Base-by-base conservation (phyloP, 2,888 invertebrate genomes). In the Tinea pellionella region DNA sequence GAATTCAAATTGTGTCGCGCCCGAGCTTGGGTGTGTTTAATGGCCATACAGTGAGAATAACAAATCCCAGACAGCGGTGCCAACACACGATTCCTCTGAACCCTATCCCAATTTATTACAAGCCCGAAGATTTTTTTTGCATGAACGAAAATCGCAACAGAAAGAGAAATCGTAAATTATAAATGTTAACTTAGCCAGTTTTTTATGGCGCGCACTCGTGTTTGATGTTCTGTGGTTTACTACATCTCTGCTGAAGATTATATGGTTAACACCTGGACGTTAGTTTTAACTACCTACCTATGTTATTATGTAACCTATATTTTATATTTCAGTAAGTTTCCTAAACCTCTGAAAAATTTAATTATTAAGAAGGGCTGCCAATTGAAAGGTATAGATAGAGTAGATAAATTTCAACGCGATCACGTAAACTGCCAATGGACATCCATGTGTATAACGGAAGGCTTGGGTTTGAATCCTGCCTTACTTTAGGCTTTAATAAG, bases 31-130 rank as follows among this genome's bases (percentile, higher is more conserved):
- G 15, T 55, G 24, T 55, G 55, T 55, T 55, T 55, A 55, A 55
- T 55, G 29, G 29, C 19, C 55, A 18, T 24, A 3, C 24, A 55
- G 55, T 47, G 55, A 55, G 18, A n/a, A 19, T n/a, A 18, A 55
- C 55, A 55, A 55, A 55, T 55, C 55, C 29, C 24, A 55, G 55
- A 55, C 55, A 24, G 29, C 4, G 3, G 55, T 55, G 55, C 29
- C 18, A 55, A 55, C 55, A 29, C 19, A 9, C 18, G 47, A 2
- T 18, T 8, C 55, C 24, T 55, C 3, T 6, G n/a, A 55, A 55
- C 24, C 18, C 55, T 15, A 29, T 24, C 19, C 19, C 24, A 55
- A 55, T 55, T 55, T 55, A 55, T 55, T 55, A 24, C 24, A 15
- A 18, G 29, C 18, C 24, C 55, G 2, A 15, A 18, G 47, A 12